Percentiles rank a stretch among this genome's conserved stretches.
phyloP scores from a whole-genome alignment of 1,140 invertebrate genomes.

The Mesaphorura yosii region DNA sequence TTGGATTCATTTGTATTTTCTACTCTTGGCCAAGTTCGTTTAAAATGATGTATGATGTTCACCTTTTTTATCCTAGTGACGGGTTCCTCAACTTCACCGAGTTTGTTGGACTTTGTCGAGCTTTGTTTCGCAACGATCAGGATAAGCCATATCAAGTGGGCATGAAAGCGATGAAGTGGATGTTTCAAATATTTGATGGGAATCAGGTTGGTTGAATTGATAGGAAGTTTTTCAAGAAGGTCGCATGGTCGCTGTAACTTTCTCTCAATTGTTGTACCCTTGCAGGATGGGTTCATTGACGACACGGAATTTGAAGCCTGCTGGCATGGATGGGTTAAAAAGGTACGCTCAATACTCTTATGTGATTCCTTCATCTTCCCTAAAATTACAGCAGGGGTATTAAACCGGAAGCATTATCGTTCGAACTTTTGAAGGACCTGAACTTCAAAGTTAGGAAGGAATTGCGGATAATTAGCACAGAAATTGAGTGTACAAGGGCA shows the following conservation, averaged over 20 bases:
- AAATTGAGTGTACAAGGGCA: too few relatives aligned
- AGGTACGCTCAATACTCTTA: constrained; percentile 32
- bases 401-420: too few relatives aligned
- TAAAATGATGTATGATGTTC: too few relatives aligned
- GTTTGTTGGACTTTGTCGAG: constrained; percentile 67
- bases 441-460: too few relatives aligned
- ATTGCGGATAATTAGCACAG: too few relatives aligned
- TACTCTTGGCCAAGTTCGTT: too few relatives aligned
- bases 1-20: too few relatives aligned
- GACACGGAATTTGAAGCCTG: constrained; percentile 61
- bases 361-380: not conserved
- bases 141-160: constrained; percentile 71
- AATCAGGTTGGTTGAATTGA: constrained; percentile 41
- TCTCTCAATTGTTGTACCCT: constrained; percentile 12
- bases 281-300: constrained; percentile 62
- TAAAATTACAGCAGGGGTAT: too few relatives aligned
- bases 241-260: not conserved
- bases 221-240: not conserved
- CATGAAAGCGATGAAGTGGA: constrained; percentile 55
- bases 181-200: constrained; percentile 65
- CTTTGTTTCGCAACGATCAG: constrained; percentile 70
- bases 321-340: constrained; percentile 40
- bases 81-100: constrained; percentile 62
- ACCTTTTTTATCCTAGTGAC: constrained; percentile 48
- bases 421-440: too few relatives aligned